phyloP scores from a whole-genome alignment of 2,797 vertebrate genomes.

The Rhinella marina region DNA sequence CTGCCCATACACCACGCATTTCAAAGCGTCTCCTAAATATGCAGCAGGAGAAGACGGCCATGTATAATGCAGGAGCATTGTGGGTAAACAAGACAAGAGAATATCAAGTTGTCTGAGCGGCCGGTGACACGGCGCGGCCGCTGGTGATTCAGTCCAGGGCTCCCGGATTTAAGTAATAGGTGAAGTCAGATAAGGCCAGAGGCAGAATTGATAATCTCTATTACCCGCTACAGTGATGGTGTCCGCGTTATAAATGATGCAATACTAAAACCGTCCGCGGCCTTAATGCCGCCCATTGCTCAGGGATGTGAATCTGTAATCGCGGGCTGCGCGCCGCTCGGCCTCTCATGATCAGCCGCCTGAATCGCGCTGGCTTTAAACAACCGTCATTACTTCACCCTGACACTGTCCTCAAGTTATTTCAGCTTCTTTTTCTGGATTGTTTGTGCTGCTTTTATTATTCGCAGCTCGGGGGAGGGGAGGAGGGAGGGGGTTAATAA shows the following conservation, averaged over 20 bases:
- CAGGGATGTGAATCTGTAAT: slow-evolving; percentile 57
- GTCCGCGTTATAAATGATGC: slow-evolving; percentile 58
- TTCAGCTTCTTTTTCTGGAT: neutral
- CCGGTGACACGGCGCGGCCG: neutral
- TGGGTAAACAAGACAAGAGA: slow-evolving; percentile 25
- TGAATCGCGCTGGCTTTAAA: slow-evolving; percentile 3
- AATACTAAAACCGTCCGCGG: slow-evolving; percentile 53
- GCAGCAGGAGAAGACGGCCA: neutral
- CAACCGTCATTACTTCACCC: slow-evolving; percentile 33
- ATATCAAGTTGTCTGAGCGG: neutral
- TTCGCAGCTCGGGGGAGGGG: neutral
- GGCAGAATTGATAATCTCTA: slow-evolving; percentile 60
- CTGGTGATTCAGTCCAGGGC: slow-evolving; percentile 9
- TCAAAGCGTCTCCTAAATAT: neutral
- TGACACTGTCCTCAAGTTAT: slow-evolving; percentile 34
- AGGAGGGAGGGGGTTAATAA: neutral
- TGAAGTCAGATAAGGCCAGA: slow-evolving; percentile 54
- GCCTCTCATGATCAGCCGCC: slow-evolving; percentile 5
- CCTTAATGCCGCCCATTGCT: slow-evolving; percentile 57
- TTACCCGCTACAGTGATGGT: slow-evolving; percentile 56
- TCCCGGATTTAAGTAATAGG: slow-evolving; percentile 47
- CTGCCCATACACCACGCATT: neutral
- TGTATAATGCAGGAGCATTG: neutral
- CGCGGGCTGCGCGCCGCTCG: slow-evolving; percentile 15
- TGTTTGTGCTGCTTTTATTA: neutral